These are phyloP conservation scores for Genyomyrus donnyi DNA, from an alignment of 2,113 vertebrate species.

Conservation along the genomic window DNA sequence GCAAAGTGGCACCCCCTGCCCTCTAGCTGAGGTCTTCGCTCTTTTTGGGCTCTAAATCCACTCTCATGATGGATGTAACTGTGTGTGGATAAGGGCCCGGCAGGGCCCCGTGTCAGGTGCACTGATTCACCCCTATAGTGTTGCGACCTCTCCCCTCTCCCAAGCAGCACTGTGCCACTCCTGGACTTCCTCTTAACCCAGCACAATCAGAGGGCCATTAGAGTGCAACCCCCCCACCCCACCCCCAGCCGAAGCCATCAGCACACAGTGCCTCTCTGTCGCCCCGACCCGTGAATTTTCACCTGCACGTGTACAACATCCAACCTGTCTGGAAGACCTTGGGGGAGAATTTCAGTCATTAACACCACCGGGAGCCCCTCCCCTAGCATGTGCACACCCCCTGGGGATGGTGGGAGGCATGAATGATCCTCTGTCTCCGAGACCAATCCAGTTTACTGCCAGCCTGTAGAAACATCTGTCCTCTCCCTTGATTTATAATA, in stretches of 20 bases:
- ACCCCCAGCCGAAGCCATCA: not conserved
- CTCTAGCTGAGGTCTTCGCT: not conserved
- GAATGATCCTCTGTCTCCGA: not conserved
- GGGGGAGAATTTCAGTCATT: constrained; percentile 6
- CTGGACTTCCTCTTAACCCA: not conserved
- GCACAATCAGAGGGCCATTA: not conserved
- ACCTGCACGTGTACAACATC: not conserved
- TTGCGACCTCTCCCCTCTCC: not conserved
- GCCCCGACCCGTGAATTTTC: not conserved
- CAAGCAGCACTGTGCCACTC: not conserved
- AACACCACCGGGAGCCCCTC: not conserved
- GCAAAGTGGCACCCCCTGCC: not conserved
- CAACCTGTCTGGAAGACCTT: not conserved
- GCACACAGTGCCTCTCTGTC: not conserved
- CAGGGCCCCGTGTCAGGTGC: not conserved
- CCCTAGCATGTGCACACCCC: not conserved
- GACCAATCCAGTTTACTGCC: constrained; percentile 20
- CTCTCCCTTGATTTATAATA: constrained; percentile 51
- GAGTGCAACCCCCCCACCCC: not conserved
- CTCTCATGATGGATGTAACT: not conserved
- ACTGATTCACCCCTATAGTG: not conserved
- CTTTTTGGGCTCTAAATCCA: not conserved
- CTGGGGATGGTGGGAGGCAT: constrained; percentile 20
- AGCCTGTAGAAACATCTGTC: constrained; percentile 57
- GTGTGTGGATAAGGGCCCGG: not conserved